Percentiles rank a stretch among this genome's conserved stretches.
Evolutionary conservation across 2,888 invertebrate species (phyloP).

Genomic region (Torymus aiolomorphi): DNA sequence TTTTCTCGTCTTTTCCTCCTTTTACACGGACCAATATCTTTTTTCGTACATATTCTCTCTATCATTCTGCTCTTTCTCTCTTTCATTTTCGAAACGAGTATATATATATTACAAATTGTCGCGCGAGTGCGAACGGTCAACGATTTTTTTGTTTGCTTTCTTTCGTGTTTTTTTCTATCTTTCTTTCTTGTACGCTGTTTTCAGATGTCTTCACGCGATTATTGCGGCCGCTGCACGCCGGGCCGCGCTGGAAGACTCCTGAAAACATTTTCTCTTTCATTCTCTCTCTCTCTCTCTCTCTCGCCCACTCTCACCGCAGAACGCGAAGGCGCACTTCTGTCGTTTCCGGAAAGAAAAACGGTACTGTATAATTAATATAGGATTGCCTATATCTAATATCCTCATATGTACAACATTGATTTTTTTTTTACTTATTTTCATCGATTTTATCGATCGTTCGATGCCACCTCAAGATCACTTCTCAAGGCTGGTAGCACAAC

Average conservation of each 20-base stretch:
- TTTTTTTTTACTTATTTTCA: constrained; percentile 20
- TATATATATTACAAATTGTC: too few species aligned
- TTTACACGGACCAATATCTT: constrained; percentile 16
- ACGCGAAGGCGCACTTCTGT: constrained; percentile 34
- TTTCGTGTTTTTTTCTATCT: constrained; percentile 2
- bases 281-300: constrained; percentile 27
- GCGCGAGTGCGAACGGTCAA: constrained; percentile 1
- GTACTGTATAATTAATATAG: constrained; percentile 36
- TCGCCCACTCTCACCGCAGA: constrained; percentile 21
- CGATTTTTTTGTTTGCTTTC: not conserved
- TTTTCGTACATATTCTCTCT: constrained; percentile 1
- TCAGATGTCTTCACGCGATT: too few species aligned
- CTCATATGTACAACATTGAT: constrained; percentile 47
- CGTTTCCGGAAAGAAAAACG: constrained; percentile 6
- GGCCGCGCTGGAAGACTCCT: too few species aligned
- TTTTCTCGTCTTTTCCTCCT: constrained; percentile 35
- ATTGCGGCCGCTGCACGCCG: too few species aligned
- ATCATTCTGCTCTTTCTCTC: not conserved
- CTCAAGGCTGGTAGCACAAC: constrained; percentile 29
- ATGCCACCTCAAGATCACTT: not conserved
- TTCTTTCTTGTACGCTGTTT: constrained; percentile 3
- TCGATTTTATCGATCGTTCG: not conserved
- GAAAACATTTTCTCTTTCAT: not conserved
- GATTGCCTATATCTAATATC: constrained; percentile 43
- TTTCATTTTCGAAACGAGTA: not conserved